Base-by-base conservation (phyloP, 2,113 vertebrate genomes). In the Passer domesticus region DNA sequence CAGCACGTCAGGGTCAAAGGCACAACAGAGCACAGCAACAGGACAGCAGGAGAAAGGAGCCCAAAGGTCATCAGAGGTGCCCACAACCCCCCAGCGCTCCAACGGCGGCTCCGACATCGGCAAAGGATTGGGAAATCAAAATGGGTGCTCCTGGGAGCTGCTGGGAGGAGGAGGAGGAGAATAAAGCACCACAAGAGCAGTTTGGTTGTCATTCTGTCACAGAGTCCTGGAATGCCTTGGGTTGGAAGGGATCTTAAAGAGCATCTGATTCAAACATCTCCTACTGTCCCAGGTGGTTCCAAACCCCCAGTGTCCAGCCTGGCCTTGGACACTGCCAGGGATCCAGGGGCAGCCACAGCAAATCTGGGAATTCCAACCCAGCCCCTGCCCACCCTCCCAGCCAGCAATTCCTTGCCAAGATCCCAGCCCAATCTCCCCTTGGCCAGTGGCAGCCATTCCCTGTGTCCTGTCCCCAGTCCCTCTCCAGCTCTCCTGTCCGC, bases 31-130 rank as follows among this genome's bases (percentile, higher is more conserved):
- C 49, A 68, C 70, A 94, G 83, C n/a, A 87, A 24, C 64, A 81
- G 70, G 4, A 37, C 43, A 87, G 49, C 87, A 41, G 76, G 41
- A 94, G 81, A 37, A 47, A 94, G 53, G 73, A 30, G 24, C 43
- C 25, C 20, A 7, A 2, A 1, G 9, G 41, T 28, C 72, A 83
- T 1, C 9, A 0, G 1, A 44, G 68, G 30, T 14, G 28, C 47
- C 83, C 53, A 28, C 50, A 35, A 44, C 33, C 64, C 72, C 53
- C 3, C 2, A 2, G 0, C 5, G 21, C 39, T 30, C 9, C 7
- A 2, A 7, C 14, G 3, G 31, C 1, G 1, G 41, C n/a, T 30
- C 59, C 0, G 2, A 15, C 3, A 3, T 4, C 0, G 1, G 41
- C 2, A 23, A 17, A 68, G n/a, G 24, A 12, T 15, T 15, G 25